Evolutionary conservation across 2,888 invertebrate genomes (phyloP), one percentile per base, ranked within the genome.

Genomic region (Theretra japonica): DNA sequence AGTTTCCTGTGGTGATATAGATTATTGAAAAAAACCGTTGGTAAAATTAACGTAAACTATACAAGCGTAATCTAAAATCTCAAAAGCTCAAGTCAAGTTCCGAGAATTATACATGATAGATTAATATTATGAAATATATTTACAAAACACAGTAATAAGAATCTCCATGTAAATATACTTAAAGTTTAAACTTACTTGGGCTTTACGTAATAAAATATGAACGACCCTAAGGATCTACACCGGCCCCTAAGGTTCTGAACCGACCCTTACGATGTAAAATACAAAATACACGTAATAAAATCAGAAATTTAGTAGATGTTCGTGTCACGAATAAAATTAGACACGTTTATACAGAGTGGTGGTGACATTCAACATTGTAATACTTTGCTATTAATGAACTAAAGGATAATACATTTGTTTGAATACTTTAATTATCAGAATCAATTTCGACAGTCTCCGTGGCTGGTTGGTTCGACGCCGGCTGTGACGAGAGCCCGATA

Each of bases 71-170:
- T 4, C 11, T 4, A 0, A 53, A 17, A 53, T 41, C 3, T 4
- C n/a, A n/a, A 53, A n/a, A n/a, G 53, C n/a, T n/a, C n/a, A 53
- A 53, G 53, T n/a, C 53, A 53, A 53, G 53, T 53, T n/a, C 19
- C n/a, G 53, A n/a, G 15, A 53, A 53, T n/a, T 19, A 53, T 53
- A 53, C 53, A 53, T 53, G 15, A n/a, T 53, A n/a, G 6, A 53
- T 53, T 19, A 53, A 53, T n/a, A 53, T 53, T 53, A 53, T n/a
- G 17, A 53, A 6, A 53, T 4, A 53, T 41, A 41, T 41, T 41
- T 41, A 53, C 19, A n/a, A n/a, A 48, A 53, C 17, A 53, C n/a
- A 53, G 53, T n/a, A n/a, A 53, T 6, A 53, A 4, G n/a, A 53
- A 53, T 53, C 53, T 53, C 53, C 15, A 53, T 53, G 53, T 53